A percentile compares a stretch with the other conserved stretches of the same genome.
These are phyloP conservation scores for Heliconius himera DNA, from an alignment of 1,140 invertebrate species.

Conservation along the genomic window DNA sequence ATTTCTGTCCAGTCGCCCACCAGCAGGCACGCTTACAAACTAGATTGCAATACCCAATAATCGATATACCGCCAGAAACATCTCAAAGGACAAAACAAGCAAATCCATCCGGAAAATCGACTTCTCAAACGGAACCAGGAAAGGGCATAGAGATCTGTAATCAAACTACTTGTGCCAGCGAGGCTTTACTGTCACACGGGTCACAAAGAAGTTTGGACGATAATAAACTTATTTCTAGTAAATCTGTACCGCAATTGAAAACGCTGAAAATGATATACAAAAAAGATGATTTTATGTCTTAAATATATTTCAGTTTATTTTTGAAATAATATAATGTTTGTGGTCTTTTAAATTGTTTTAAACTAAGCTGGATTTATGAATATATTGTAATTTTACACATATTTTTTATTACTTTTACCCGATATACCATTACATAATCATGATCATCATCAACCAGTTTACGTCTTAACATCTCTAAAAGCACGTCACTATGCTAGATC, in stretches of 20 bases:
- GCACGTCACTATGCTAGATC: too few species aligned
- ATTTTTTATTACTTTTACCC: too few species aligned
- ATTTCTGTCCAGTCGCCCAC: constrained; percentile 19
- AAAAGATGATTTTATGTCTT: background rate
- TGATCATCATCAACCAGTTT: too few species aligned
- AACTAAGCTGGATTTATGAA: too few species aligned
- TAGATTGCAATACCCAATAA: constrained; percentile 1
- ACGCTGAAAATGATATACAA: constrained; percentile 13
- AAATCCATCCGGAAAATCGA: background rate
- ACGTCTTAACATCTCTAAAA: too few species aligned
- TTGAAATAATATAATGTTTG: too few species aligned
- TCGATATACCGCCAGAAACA: constrained; percentile 6
- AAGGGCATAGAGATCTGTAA: background rate
- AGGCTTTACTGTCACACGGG: background rate
- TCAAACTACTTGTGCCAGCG: background rate
- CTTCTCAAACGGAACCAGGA: background rate
- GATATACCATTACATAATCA: too few species aligned
- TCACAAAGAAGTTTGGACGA: background rate
- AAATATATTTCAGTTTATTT: background rate
- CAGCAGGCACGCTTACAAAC: constrained; percentile 22
- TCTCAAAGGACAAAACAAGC: constrained; percentile 12
- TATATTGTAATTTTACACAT: too few species aligned
- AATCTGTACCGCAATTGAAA: constrained; percentile 17
- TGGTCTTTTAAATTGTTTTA: too few species aligned
- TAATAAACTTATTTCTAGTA: background rate